Evolutionary conservation across 2,113 vertebrate species (phyloP).

Genomic region (Lota lota): DNA sequence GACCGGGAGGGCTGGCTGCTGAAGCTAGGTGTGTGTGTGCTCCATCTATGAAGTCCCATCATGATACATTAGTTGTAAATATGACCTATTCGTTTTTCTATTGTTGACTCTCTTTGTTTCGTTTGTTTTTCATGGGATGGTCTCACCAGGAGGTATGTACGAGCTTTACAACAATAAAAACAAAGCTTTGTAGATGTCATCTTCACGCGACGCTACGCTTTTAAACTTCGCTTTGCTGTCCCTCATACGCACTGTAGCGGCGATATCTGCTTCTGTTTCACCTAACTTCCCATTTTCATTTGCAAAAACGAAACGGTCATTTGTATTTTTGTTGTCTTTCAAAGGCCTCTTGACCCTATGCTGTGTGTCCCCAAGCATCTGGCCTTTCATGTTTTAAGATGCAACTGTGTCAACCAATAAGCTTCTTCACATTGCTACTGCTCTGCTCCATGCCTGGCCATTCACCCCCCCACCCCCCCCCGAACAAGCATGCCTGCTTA

Average conservation of each 20-base stretch:
- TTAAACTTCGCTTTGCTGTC: slow-evolving; percentile 35
- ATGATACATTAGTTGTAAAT: background rate
- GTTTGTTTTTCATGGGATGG: slow-evolving; percentile 84
- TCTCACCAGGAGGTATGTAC: slow-evolving; percentile 97
- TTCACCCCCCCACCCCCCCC: too few relatives aligned
- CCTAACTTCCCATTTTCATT: slow-evolving; percentile 1
- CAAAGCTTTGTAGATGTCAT: slow-evolving; percentile 9
- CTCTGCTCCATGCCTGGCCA: too few relatives aligned
- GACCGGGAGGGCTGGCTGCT: slow-evolving; percentile 97
- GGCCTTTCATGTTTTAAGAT: slow-evolving; percentile 1
- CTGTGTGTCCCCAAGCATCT: slow-evolving; percentile 24
- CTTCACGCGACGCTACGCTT: slow-evolving; percentile 69
- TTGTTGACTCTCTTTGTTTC: slow-evolving; percentile 66
- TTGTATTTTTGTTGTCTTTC: background rate
- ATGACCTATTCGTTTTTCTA: background rate
- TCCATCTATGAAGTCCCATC: background rate
- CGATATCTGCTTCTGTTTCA: background rate
- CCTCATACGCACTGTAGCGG: background rate
- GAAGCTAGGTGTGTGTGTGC: slow-evolving; percentile 82
- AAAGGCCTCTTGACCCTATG: slow-evolving; percentile 33
- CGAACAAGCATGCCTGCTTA: too few relatives aligned
- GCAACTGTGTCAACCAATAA: too few relatives aligned
- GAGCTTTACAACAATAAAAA: background rate
- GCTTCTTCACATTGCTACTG: too few relatives aligned
- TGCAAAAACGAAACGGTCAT: background rate